Evolutionary conservation across 2,797 vertebrate genomes (phyloP), one percentile per base, ranked within the genome.

Genomic region (Gymnocypris eckloni): DNA sequence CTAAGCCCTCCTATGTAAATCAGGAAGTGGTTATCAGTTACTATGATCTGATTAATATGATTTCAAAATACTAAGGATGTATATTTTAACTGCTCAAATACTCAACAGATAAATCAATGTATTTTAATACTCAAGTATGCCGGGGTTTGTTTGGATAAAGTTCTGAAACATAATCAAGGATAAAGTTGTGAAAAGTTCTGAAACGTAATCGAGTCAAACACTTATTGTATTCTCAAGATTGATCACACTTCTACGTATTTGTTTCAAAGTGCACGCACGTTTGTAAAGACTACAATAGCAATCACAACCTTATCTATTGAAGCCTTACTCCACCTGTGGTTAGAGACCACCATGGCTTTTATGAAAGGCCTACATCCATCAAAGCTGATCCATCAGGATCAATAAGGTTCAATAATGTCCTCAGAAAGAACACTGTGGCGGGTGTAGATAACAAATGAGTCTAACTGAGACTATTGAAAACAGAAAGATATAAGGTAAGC

Each of bases 371-470:
- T 64, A 22, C 28, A 86, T 86, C 33, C 33, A 86, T 86, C 78
- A 86, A 52, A 72, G 28, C 78, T 28, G 67, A 80, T 86, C 50
- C 54, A 73, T 75, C 43, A 41, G 43, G 45, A 81, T 86, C 84
- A 75, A 86, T 86, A 41, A 13, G 25, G 45, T 64, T 81, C 84
- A 66, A 86, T 86, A 67, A 4, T 45, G 39, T 79, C 66, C 54
- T 64, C 41, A 64, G 20, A 82, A 43, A 45, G 69, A 86, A 50
- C 70, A 86, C 22, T 52, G 67, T 41, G 39, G 64, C 10, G 9
- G 22, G 13, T 61, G 39, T 69, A 80, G 64, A 78, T 79, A 79
- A 61, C 48, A 56, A 79, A 59, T 4, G 37, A 50, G 28, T n/a
- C 12, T 59, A 83, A 61, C 25, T 28, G 11, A 45, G 37, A 15